Percentiles rank a stretch among this genome's conserved stretches.
Evolutionary conservation across 2,888 invertebrate species (phyloP).

Genomic region (Orgyia antiqua): DNA sequence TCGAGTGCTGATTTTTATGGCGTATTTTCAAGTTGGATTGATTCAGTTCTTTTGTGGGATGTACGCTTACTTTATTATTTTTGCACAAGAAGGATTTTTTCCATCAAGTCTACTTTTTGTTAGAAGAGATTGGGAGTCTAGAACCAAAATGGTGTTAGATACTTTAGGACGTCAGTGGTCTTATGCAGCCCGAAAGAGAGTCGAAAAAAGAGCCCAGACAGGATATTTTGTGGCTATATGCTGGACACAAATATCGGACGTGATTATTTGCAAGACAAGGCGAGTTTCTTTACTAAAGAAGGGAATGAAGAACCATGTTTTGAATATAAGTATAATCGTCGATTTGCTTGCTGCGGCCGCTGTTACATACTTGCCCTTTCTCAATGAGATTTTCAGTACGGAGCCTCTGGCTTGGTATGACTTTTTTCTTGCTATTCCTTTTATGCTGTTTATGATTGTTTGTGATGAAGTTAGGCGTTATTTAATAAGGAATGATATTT

Average conservation of each 20-base stretch:
- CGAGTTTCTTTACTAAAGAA: constrained; percentile 85
- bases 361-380: constrained; percentile 83
- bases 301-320: constrained; percentile 84
- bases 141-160: constrained; percentile 80
- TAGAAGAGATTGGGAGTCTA: constrained; percentile 84
- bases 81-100: constrained; percentile 88
- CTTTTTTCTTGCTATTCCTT: constrained; percentile 85
- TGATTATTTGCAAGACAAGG: constrained; percentile 88
- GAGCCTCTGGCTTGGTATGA: constrained; percentile 83
- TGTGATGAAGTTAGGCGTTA: constrained; percentile 86
- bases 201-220: constrained; percentile 87
- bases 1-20: constrained; percentile 83
- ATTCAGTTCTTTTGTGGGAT: constrained; percentile 90
- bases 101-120: constrained; percentile 82
- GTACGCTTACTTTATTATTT: constrained; percentile 87
- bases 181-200: constrained; percentile 80
- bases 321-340: constrained; percentile 80
- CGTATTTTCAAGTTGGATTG: constrained; percentile 91
- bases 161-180: constrained; percentile 88
- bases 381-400: constrained; percentile 83
- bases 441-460: constrained; percentile 84
- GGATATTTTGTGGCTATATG: constrained; percentile 89
- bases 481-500: constrained; percentile 81
- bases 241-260: constrained; percentile 86
- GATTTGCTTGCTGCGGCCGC: constrained; percentile 82